Base-by-base conservation (phyloP, 2,888 invertebrate genomes). In the Hyposoter didymator region DNA sequence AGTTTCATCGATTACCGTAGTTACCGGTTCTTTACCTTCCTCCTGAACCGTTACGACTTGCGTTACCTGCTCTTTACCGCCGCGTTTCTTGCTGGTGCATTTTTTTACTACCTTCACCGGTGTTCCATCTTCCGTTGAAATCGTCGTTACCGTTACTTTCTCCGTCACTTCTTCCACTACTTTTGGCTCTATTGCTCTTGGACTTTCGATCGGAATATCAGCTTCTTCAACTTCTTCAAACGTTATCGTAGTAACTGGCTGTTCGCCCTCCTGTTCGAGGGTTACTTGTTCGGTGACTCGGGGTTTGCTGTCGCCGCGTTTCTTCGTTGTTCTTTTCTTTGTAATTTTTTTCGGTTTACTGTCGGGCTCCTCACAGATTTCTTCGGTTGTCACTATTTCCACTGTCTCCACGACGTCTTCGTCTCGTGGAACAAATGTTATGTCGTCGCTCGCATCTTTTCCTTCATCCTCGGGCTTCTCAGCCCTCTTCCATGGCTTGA, bases 11-110 rank as follows among this genome's bases (percentile, higher is more conserved):
- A 84, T 88, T 88, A 88, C 86, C 59, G 94, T 94, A 86, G 94
- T 94, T 84, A 94, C 88, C 62, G 95, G 94, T 91, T 94, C 92
- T 88, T 94, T 94, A 78, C 93, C 94, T 85, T 94, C 95, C 73
- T 93, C 92, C 85, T 94, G 89, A 45, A 94, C 90, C 84, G 94
- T 94, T 7, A 94, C 90, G 80, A 94, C 94, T 91, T 94, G 94
- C 12, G 94, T 91, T 87, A 95, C 94, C 88, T 94, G 93, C 87
- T 94, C 91, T 52, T 93, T 92, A 85, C 94, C 95, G 73, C 93
- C 92, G 86, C 94, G 94, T 85, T 91, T 94, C 75, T 69, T 89
- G 52, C 92, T 91, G 1, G 90, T 88, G 47, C 90, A 91, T 85
- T 91, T 93, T 72, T 91, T 91, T 17, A 90, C 88, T 12, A 91